Base-by-base conservation (phyloP, 1,140 invertebrate species). In the Agrypnia vestita region DNA sequence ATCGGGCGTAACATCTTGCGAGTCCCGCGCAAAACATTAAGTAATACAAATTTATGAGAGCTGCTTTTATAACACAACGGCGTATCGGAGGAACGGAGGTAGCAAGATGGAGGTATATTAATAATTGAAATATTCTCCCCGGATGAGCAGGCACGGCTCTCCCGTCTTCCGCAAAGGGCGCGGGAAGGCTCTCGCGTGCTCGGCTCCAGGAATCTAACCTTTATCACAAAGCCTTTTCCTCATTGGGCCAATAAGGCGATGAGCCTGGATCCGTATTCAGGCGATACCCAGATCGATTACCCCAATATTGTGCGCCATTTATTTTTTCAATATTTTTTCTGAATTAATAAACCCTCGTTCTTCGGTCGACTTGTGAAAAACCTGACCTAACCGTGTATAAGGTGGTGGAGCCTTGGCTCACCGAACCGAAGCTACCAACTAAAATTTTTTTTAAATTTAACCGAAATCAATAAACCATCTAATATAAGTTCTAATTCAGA, bases 161-260 rank as follows among this genome's bases (percentile, higher is more conserved):
- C 12, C 59, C 53, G 46, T 47, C 55, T 78, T 69, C 21, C 11
- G 69, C 25, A 69, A 59, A 78, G 25, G 21, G 15, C 19, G 25
- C 53, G 69, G 53, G 53, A 73, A 55, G 47, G 21, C 53, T 35
- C 44, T 69, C 61, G 61, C 61, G 61, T 43, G 53, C 21, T 44
- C 19, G 56, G 74, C 7, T 49, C 44, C 44, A 78, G 47, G 12
- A 49, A 67, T 17, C 61, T 56, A 25, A 59, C 47, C 76, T 78
- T 69, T 78, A 78, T 53, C 61, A 80, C 79, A 80, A 80, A 80
- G 79, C 69, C 43, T 74, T 79, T 69, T 73, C 67, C 47, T 53
- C 59, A 75, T 80, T 53, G 56, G 75, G 71, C 72, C 80, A 78
- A 78, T 81, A 78, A 81, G 73, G 74, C 72, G 79, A 59, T 62